These are phyloP conservation scores for Trichogramma pretiosum DNA, from an alignment of 1,140 invertebrate species.

Conservation along the genomic window DNA sequence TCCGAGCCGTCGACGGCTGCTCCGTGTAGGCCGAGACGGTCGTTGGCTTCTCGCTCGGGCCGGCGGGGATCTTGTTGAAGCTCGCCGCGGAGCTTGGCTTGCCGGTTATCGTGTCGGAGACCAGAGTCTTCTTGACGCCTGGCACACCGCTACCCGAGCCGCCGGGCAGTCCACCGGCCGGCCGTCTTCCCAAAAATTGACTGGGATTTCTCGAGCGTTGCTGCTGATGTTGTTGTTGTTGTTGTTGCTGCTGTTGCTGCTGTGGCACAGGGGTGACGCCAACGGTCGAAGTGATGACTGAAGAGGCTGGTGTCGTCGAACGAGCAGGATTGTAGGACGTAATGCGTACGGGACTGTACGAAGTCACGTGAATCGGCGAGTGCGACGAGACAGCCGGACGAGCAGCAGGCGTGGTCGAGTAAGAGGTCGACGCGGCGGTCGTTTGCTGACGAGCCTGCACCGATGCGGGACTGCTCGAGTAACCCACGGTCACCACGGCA, in stretches of 20 bases:
- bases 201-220: background rate
- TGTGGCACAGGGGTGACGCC: background rate
- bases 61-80: too few relatives aligned
- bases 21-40: too few relatives aligned
- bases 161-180: slow-evolving; percentile 22
- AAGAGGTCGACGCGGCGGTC: too few relatives aligned
- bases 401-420: too few relatives aligned
- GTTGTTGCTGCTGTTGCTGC: background rate
- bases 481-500: too few relatives aligned
- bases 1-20: slow-evolving; percentile 4
- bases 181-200: slow-evolving; percentile 10
- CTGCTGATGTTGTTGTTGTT: background rate
- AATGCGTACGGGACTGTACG: too few relatives aligned
- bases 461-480: too few relatives aligned
- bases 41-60: too few relatives aligned
- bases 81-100: background rate
- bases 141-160: slow-evolving; percentile 27
- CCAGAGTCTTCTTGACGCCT: slow-evolving; percentile 21
- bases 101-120: slow-evolving; percentile 22
- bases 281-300: background rate
- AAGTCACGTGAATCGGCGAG: too few relatives aligned
- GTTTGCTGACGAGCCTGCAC: too few relatives aligned
- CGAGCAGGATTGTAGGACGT: too few relatives aligned
- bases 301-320: background rate
- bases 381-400: too few relatives aligned